phyloP scores from a whole-genome alignment of 23 tunicate species.

The Corella eumyota region DNA sequence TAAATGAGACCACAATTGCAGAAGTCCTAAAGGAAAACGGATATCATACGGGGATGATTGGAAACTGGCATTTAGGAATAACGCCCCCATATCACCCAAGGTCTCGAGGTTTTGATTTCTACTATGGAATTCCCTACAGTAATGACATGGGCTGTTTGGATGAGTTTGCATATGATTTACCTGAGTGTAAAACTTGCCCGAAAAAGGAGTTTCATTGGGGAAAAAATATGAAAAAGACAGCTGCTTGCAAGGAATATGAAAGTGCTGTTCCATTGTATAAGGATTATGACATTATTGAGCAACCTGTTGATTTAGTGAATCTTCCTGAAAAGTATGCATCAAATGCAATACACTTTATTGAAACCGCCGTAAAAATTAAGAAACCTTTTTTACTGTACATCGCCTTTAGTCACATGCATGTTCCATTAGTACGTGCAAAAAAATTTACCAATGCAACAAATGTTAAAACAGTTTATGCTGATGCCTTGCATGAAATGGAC shows the following conservation, averaged over 20 bases:
- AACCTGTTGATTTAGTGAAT: conserved; percentile 48
- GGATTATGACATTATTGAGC: conserved; percentile 56
- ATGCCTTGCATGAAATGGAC: conserved; percentile 76
- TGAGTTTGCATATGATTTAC: conserved; percentile 33
- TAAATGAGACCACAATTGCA: conserved; percentile 69
- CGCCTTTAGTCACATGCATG: conserved; percentile 75
- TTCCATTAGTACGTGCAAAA: conserved; percentile 60
- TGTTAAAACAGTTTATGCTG: conserved; percentile 47
- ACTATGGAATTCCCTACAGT: conserved; percentile 84
- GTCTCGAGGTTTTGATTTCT: conserved; percentile 67
- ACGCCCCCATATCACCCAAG: conserved; percentile 49
- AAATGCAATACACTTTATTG: conserved; percentile 43
- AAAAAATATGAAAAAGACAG: no score
- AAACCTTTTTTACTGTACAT: conserved; percentile 74
- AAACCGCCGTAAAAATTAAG: conserved; percentile 5
- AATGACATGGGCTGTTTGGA: conserved; percentile 94
- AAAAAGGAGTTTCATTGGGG: no score
- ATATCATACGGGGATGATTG: conserved; percentile 88
- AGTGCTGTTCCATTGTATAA: conserved; percentile 62
- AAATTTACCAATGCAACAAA: conserved; percentile 58
- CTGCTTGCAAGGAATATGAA: conserved; percentile 4
- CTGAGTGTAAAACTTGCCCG: conserved; percentile 34
- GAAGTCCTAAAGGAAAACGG: conserved; percentile 64
- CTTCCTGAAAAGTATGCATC: conserved; percentile 64
- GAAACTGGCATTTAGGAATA: conserved; percentile 91